phyloP scores from a whole-genome alignment of 2,888 invertebrate genomes.

The Actias luna region DNA sequence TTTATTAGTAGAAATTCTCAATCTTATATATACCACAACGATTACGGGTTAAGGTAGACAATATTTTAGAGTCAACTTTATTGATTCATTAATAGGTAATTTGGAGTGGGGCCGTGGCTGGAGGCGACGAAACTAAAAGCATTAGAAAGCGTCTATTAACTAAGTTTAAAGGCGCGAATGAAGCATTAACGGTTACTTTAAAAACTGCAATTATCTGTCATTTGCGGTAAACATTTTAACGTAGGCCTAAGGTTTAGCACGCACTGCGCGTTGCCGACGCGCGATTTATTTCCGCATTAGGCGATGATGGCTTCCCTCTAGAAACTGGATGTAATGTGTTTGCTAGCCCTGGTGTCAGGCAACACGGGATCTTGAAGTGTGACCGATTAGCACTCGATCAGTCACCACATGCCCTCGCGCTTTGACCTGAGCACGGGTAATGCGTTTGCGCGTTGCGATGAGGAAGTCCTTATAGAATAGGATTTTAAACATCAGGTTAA shows the following conservation, averaged over 20 bases:
- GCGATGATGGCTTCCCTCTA: no score
- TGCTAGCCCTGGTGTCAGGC: no score
- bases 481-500: no score
- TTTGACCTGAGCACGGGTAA: no score
- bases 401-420: no score
- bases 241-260: conserved; percentile 21
- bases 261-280: neutral
- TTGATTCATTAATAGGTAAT: conserved; percentile 63
- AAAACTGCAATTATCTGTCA: conserved; percentile 26
- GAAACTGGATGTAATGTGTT: no score
- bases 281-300: neutral
- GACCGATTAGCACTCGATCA: no score
- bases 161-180: conserved; percentile 38
- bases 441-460: no score
- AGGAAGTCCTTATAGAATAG: no score
- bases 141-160: conserved; percentile 51
- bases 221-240: conserved; percentile 12
- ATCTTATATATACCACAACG: neutral
- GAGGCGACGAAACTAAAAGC: conserved; percentile 38
- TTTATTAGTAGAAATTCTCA: neutral
- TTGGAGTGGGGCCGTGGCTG: conserved; percentile 47
- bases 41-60: neutral
- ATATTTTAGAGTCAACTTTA: conserved; percentile 38
- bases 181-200: conserved; percentile 32
- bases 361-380: no score